These are phyloP conservation scores for Odocoileus hemionus DNA, from an alignment of 2,113 vertebrate species.

Conservation along the genomic window DNA sequence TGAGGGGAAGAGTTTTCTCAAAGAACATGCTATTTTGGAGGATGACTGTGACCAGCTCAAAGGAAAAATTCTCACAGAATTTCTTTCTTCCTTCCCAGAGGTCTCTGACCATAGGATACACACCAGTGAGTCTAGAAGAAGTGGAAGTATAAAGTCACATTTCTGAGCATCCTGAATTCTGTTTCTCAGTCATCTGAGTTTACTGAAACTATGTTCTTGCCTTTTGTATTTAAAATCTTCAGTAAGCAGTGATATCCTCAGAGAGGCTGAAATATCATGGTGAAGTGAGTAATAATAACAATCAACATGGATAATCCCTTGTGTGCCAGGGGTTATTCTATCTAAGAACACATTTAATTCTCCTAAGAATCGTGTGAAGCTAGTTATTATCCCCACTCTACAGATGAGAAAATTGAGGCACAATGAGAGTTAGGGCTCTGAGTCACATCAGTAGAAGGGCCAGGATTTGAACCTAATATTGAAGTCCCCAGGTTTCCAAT, in stretches of 20 bases:
- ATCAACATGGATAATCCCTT: not conserved
- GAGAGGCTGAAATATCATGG: not conserved
- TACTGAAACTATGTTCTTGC: not conserved
- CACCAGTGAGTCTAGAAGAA: not conserved
- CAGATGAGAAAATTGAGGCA: not conserved
- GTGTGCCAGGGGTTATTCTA: not conserved
- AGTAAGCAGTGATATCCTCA: not conserved
- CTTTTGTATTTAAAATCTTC: not conserved
- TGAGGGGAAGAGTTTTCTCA: not conserved
- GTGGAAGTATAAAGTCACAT: no score
- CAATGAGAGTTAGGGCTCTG: not conserved
- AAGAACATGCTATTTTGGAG: not conserved
- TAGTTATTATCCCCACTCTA: not conserved
- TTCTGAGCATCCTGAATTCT: not conserved
- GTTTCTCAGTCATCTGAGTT: not conserved
- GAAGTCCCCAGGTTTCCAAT: not conserved
- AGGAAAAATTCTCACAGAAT: not conserved
- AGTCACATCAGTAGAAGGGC: not conserved
- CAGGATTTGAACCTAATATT: not conserved
- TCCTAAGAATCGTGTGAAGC: not conserved
- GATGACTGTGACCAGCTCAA: not conserved
- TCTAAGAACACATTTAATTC: not conserved
- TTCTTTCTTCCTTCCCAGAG: not conserved
- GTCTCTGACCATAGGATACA: not conserved
- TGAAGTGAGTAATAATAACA: not conserved